Conservation (phyloP, 2,888 invertebrate genomes). For the Epinotia brunnichana region DNA sequence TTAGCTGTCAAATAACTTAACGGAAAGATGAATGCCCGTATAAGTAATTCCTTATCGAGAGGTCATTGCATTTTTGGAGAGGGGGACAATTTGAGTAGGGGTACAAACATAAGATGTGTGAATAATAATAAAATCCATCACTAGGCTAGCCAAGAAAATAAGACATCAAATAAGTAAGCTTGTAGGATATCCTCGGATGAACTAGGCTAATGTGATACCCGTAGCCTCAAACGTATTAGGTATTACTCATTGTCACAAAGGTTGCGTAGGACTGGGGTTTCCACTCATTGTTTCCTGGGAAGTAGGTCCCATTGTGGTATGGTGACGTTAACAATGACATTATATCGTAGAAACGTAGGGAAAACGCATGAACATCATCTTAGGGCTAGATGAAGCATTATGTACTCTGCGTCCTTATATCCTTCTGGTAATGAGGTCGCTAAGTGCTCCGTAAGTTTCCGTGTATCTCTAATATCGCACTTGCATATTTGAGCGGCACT, state of each 20-base stretch:
- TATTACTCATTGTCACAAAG: slow-evolving; percentile 21
- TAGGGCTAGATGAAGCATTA: no score
- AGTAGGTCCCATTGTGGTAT: slow-evolving; percentile 35
- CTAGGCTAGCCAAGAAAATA: neutral
- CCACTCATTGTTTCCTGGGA: slow-evolving; percentile 36
- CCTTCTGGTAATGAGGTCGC: no score
- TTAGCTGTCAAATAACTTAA: neutral
- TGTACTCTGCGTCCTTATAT: no score
- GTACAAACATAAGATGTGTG: neutral
- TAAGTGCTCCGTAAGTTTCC: no score
- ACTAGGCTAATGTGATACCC: neutral
- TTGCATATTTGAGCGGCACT: no score
- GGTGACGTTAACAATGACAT: slow-evolving; percentile 28
- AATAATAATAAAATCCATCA: slow-evolving; percentile 1
- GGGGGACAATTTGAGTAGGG: neutral
- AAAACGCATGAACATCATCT: neutral
- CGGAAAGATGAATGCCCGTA: slow-evolving; percentile 5
- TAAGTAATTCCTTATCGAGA: slow-evolving; percentile 7
- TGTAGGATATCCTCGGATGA: neutral
- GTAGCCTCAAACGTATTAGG: neutral
- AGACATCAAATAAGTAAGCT: neutral
- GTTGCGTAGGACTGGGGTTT: slow-evolving; percentile 33
- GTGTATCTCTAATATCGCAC: no score
- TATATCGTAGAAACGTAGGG: slow-evolving; percentile 21
- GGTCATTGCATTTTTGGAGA: neutral